Evolutionary conservation across 2,113 vertebrate genomes (phyloP), one percentile per base, ranked within the genome.

Genomic region (Camelus dromedarius): DNA sequence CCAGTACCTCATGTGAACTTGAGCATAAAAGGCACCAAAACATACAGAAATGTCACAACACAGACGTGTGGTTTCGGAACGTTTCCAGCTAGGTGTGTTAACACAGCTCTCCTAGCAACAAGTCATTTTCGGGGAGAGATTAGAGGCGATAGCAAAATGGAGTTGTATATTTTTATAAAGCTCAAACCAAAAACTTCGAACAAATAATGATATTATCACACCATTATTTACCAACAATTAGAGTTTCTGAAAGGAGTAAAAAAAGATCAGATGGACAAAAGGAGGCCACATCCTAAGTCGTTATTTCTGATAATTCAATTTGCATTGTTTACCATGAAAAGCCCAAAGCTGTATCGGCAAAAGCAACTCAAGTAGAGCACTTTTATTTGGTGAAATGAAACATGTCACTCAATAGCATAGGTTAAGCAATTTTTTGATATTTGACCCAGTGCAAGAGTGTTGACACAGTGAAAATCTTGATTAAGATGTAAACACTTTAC

Each of bases 161-260:
- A 46, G 46, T 6, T 72, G 20, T 28, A n/a, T 66, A 38, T 48
- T 92, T 96, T 92, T 24, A 26, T 91, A 96, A 88, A 90, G 32
- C 48, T 89, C 60, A 89, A 88, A 60, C 5, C 24, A 73, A 81
- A 91, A 97, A 32, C 28, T 24, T 87, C 79, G 84, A 62, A 76
- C 22, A 79, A 94, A 82, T 24, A 93, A 93, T 13, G 22, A 26
- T 19, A 95, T 28, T 35, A 91, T 64, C n/a, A 90, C 4, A 77
- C 8, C 22, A 28, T 84, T 89, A 93, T 89, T 91, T 66, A 80
- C 48, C 30, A 89, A 88, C 69, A 96, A 76, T 48, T 94, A 92
- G 84, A 77, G 1, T 80, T 95, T 94, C 64, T 89, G 69, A 93
- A 73, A 85, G 89, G 26, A 58, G 4, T 16, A 54, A 73, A 77